Base-by-base conservation (phyloP, 1,140 invertebrate genomes). In the Drosophila navojoa region DNA sequence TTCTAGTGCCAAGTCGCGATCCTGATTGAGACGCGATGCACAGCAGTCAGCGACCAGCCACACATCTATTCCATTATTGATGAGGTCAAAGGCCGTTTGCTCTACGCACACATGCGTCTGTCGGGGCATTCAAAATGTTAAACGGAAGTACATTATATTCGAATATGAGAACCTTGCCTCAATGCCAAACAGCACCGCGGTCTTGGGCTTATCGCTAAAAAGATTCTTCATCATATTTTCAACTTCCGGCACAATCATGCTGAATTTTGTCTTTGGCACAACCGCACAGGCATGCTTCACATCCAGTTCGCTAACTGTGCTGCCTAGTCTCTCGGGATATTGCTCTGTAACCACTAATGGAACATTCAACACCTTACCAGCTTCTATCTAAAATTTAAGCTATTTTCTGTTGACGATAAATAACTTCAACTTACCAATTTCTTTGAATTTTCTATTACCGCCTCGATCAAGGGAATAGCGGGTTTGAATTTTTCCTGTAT, bases 1-100 rank as follows among this genome's bases (percentile, higher is more conserved):
- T 93, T 97, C 93, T 19, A 96, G 89, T 5, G 95, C 95, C 4
- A 96, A 79, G 44, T 95, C 90, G 75, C 95, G 92, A 68, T 96
- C 95, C 92, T 95, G 94, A 62, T 94, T 93, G 10, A 94, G 93
- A 27, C 95, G 93, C 1, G 97, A 98, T 1, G 96, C 95, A 57
- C 95, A 95, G 38, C 96, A 97, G 92, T 98, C 98, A 19, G 96
- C 97, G 9, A 98, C 93, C 27, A 98, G 93, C 92, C 98, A 97
- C 0, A 98, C 97, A 78, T 95, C 93, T 64, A 94, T 94, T 16
- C 94, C 94, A 62, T 93, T 92, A n/a, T 94, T 93, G 10, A 96
- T 82, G 1, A 98, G 92, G 92, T 98, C 96, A 44, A 98, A 94
- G 0, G 96, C 96, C 1, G 97, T 98, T 85, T 97, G 96, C 87